Conservation (phyloP, 2,113 vertebrate species). For the Chaetops frenatus region DNA sequence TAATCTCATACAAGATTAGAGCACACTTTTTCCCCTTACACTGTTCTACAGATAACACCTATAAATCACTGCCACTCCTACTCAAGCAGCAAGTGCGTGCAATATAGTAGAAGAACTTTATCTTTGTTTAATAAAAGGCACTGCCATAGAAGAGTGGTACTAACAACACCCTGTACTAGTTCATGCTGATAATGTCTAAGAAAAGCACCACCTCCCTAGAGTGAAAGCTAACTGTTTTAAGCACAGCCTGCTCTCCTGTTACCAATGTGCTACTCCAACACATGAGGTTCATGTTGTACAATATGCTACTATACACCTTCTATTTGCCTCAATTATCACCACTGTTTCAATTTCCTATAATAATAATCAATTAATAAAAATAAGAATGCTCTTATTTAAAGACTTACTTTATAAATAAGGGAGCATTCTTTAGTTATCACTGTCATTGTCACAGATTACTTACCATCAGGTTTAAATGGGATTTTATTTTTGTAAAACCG, state of each 20-base stretch:
- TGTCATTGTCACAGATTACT: constrained; percentile 41
- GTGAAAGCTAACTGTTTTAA: not conserved
- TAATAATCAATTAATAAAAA: no score
- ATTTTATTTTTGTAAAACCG: constrained; percentile 98
- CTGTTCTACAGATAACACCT: not conserved
- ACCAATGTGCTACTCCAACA: not conserved
- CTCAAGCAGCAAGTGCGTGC: not conserved
- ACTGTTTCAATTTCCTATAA: not conserved
- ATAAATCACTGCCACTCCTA: not conserved
- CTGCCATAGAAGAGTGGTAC: not conserved
- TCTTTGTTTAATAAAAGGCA: not conserved
- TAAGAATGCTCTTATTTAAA: no score
- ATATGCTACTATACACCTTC: not conserved
- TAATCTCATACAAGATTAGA: not conserved
- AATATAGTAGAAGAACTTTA: not conserved
- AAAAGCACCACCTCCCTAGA: not conserved
- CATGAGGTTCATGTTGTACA: not conserved
- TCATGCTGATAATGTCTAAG: not conserved
- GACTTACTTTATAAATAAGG: no score
- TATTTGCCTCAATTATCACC: not conserved
- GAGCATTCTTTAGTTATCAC: not conserved
- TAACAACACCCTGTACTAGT: not conserved
- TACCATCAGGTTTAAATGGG: constrained; percentile 93
- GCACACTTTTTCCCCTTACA: not conserved
- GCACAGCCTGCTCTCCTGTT: not conserved